Percentiles rank a stretch among this genome's conserved stretches.
Conservation (phyloP, 2,797 vertebrate species). For the Leuciscus waleckii region DNA sequence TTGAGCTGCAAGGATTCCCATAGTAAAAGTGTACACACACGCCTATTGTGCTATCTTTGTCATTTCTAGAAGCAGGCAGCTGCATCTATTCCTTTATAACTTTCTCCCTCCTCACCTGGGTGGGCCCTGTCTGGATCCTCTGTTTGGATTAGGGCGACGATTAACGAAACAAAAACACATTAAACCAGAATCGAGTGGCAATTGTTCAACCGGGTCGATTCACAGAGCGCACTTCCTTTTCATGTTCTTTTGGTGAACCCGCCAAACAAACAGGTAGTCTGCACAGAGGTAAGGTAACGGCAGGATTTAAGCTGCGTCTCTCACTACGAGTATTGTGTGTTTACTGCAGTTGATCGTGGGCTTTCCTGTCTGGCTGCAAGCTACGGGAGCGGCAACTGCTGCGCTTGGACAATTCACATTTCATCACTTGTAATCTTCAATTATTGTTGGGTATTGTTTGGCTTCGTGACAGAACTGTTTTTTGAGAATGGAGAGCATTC, state of each 20-base stretch:
- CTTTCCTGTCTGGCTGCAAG: constrained; percentile 66
- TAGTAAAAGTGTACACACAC: constrained; percentile 52
- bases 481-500: constrained; percentile 38
- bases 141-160: constrained; percentile 68
- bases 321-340: constrained; percentile 63
- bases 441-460: constrained; percentile 66
- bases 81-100: constrained; percentile 59
- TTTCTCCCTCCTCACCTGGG: constrained; percentile 60
- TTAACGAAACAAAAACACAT: constrained; percentile 64
- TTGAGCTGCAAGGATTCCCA: constrained; percentile 60
- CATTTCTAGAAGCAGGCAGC: constrained; percentile 63
- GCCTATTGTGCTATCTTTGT: constrained; percentile 60
- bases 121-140: constrained; percentile 68
- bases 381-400: constrained; percentile 44
- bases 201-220: constrained; percentile 64
- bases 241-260: constrained; percentile 73
- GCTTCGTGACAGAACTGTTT: constrained; percentile 73
- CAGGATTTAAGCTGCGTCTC: constrained; percentile 67
- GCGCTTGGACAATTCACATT: constrained; percentile 59
- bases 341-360: constrained; percentile 64
- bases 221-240: constrained; percentile 74
- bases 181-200: constrained; percentile 63
- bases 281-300: constrained; percentile 71
- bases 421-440: constrained; percentile 61
- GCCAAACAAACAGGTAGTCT: constrained; percentile 70